Conservation (phyloP, 2,888 invertebrate species). For the Eurytoma californica region DNA sequence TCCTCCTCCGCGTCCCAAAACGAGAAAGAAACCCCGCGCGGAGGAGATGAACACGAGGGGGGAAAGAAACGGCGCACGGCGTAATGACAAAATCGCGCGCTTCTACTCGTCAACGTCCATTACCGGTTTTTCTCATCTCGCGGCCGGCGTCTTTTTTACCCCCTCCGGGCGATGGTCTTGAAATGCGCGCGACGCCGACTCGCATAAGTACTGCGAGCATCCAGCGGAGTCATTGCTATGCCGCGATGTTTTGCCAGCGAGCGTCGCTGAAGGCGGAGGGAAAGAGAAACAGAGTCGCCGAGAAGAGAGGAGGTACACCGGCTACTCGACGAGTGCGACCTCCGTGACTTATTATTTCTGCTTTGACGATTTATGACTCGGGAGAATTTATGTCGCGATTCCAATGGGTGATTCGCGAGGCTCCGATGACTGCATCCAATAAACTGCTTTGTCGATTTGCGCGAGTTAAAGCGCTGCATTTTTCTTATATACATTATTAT, state of each 20-base stretch:
- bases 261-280: background rate
- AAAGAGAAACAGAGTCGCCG: background rate
- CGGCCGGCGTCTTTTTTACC: conserved; percentile 38
- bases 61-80: background rate
- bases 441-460: too few relatives aligned
- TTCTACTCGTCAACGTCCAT: conserved; percentile 38
- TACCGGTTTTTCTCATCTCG: conserved; percentile 52
- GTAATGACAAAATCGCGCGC: conserved; percentile 55
- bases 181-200: background rate
- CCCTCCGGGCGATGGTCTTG: background rate
- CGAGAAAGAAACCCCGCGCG: background rate
- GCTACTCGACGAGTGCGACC: background rate
- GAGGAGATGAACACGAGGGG: background rate
- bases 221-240: conserved; percentile 27
- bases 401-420: background rate
- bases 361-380: conserved; percentile 15
- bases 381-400: conserved; percentile 7
- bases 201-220: background rate
- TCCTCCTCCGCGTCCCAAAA: conserved; percentile 8
- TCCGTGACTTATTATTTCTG: conserved; percentile 27
- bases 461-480: too few relatives aligned
- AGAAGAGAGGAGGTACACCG: background rate
- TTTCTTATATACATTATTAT: too few relatives aligned
- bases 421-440: too few relatives aligned
- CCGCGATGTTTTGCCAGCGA: conserved; percentile 19